Conservation (phyloP, 2,797 vertebrate genomes). For the Agapornis canus region DNA sequence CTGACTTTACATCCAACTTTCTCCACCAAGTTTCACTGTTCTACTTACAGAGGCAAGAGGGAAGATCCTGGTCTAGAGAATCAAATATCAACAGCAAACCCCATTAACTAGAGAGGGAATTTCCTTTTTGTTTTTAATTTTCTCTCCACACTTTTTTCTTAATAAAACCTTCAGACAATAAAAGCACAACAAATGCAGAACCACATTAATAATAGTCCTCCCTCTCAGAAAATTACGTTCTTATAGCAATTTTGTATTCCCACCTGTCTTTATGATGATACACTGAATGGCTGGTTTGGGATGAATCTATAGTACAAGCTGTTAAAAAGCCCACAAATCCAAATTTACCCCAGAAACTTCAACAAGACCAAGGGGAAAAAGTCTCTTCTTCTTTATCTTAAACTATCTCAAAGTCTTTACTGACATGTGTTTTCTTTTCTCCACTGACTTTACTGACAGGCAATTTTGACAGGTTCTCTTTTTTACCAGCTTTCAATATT, state of each 20-base stretch:
- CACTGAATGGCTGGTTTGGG: neutral
- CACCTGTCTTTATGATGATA: neutral
- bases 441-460: neutral
- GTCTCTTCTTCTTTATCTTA: neutral
- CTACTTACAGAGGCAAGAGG: neutral
- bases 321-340: conserved; percentile 16
- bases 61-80: neutral
- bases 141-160: neutral
- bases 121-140: neutral
- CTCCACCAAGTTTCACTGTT: neutral
- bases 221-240: neutral
- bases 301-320: neutral
- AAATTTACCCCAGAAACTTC: neutral
- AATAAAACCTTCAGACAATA: neutral
- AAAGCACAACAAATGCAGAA: conserved; percentile 10
- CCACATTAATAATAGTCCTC: neutral
- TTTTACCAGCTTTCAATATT: conserved; percentile 5
- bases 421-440: neutral
- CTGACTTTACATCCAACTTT: neutral
- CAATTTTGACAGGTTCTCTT: neutral
- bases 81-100: neutral
- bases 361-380: neutral
- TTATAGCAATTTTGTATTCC: conserved; percentile 26
- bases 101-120: neutral
- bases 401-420: neutral